Base-by-base conservation (phyloP, 2,113 vertebrate species). In the Pluvialis apricaria region DNA sequence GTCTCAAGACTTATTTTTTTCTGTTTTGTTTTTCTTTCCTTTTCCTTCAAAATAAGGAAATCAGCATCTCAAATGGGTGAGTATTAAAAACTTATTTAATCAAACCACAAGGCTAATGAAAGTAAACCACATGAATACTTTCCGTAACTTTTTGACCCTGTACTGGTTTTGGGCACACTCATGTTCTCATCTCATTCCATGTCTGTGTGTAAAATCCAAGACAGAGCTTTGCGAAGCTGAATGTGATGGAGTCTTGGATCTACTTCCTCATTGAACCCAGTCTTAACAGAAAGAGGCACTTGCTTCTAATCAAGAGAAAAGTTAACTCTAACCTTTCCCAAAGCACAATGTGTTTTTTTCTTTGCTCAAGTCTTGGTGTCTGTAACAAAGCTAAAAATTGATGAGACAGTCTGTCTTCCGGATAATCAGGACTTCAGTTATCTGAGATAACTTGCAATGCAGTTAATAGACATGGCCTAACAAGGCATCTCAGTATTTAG, bases 181-280 rank as follows among this genome's bases (percentile, higher is more conserved):
- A 4, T 24, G 4, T 49, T 71, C 14, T 52, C 17, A 26, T 45
- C 22, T 77, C 68, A 24, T 47, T 62, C 20, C 88, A 5, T 42
- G 9, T 60, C 40, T 66, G 12, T n/a, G 5, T 40, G 18, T 58
- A 20, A 47, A 82, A 79, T 38, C 22, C n/a, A 62, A 38, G 62
- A 34, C 5, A 40, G 14, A 0, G 0, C 7, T 65, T 75, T 79
- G 22, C 32, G 72, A 70, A 71, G 6, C 15, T 64, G n/a, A 25
- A 22, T 34, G 11, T 5, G 11, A 15, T 66, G 14, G 18, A 58
- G 7, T 45, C 55, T 66, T 62, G 20, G 38, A 51, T 40, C 32
- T 49, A 11, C 18, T 62, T 62, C 15, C 31, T 28, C 16, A 34
- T 1, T 62, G 9, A 85, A 26, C 3, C 7, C 29, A 17, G 13